Conservation (phyloP, 2,888 invertebrate species). For the Apamea sordens region DNA sequence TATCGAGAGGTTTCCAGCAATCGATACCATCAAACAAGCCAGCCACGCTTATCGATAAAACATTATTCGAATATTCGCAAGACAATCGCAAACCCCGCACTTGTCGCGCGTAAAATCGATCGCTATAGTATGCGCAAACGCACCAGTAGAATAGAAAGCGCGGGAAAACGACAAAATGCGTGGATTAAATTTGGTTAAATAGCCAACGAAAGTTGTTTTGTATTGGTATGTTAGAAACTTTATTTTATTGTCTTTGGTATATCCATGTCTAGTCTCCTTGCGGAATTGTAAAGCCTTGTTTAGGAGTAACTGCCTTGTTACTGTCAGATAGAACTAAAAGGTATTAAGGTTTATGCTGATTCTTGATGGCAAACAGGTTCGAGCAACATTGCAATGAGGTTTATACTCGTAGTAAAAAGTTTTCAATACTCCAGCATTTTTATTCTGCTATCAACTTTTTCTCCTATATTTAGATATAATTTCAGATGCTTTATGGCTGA, state of each 20-base stretch:
- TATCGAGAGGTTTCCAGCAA: slow-evolving; percentile 46
- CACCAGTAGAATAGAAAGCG: slow-evolving; percentile 74
- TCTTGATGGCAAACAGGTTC: background rate
- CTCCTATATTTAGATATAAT: background rate
- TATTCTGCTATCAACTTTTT: no score
- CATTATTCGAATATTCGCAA: slow-evolving; percentile 31
- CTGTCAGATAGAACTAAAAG: slow-evolving; percentile 3
- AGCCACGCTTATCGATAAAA: slow-evolving; percentile 44
- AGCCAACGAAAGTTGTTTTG: slow-evolving; percentile 71
- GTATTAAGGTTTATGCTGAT: slow-evolving; percentile 9
- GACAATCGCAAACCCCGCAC: slow-evolving; percentile 3
- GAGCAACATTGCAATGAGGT: background rate
- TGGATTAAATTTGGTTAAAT: slow-evolving; percentile 75
- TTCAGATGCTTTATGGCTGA: background rate
- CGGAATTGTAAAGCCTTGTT: slow-evolving; percentile 27
- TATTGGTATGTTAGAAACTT: slow-evolving; percentile 64
- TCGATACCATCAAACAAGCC: slow-evolving; percentile 47
- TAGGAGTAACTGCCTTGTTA: slow-evolving; percentile 25
- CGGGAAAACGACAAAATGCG: slow-evolving; percentile 73
- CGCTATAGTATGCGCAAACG: slow-evolving; percentile 64
- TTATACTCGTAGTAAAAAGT: background rate
- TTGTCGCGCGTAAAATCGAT: slow-evolving; percentile 54
- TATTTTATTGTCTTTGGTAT: slow-evolving; percentile 53
- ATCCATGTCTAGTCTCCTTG: slow-evolving; percentile 38
- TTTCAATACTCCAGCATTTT: background rate